phyloP scores from a whole-genome alignment of 2,888 invertebrate species.

The Sphinx pinastri region DNA sequence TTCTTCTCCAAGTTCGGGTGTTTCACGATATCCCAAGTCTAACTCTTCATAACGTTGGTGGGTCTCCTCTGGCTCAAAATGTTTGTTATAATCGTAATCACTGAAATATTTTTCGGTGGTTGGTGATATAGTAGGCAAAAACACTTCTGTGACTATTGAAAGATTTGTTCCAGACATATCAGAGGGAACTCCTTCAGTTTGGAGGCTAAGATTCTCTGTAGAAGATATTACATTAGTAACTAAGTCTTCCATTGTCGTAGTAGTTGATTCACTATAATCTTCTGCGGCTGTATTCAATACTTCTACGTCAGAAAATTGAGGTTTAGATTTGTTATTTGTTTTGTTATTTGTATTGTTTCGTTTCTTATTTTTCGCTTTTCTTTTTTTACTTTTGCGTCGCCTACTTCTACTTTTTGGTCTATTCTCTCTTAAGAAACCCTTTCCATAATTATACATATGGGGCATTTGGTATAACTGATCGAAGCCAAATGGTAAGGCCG shows the following conservation, averaged over 20 bases:
- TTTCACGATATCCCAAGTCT: slow-evolving; percentile 28
- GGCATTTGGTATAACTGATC: slow-evolving; percentile 41
- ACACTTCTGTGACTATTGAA: neutral
- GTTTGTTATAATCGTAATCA: slow-evolving; percentile 1
- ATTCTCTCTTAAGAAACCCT: slow-evolving; percentile 24
- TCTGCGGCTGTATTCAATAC: neutral
- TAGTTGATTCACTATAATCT: neutral
- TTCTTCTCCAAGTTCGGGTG: slow-evolving; percentile 46
- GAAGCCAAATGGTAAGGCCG: slow-evolving; percentile 38
- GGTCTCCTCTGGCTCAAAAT: neutral
- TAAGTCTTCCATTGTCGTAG: neutral
- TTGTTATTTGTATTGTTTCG: slow-evolving; percentile 3
- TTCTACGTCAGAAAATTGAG: slow-evolving; percentile 14
- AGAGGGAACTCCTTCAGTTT: neutral
- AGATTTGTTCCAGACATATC: neutral
- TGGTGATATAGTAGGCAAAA: neutral
- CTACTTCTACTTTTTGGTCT: slow-evolving; percentile 24
- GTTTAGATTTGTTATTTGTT: slow-evolving; percentile 8
- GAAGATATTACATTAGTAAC: neutral
- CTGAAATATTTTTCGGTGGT: neutral
- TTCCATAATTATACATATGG: slow-evolving; percentile 19
- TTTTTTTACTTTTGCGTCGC: slow-evolving; percentile 29
- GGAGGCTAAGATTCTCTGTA: neutral
- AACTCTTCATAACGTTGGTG: slow-evolving; percentile 29
- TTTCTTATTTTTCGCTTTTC: slow-evolving; percentile 6